These are phyloP conservation scores for Himalopsyche japonica DNA, from an alignment of 2,888 invertebrate species.

Conservation along the genomic window DNA sequence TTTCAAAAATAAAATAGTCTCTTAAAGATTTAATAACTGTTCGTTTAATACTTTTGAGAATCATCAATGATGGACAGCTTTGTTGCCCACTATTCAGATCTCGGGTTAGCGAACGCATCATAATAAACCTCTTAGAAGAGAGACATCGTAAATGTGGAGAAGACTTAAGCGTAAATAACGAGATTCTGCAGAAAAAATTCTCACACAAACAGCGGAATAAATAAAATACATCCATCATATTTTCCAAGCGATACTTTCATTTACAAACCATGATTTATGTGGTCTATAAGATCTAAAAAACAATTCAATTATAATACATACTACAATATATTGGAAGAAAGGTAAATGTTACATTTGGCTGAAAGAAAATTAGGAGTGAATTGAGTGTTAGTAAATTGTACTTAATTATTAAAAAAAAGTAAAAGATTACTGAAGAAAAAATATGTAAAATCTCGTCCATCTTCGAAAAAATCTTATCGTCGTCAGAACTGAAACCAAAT, in stretches of 20 bases:
- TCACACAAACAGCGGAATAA: background rate
- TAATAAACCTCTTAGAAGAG: background rate
- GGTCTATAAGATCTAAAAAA: too few relatives aligned
- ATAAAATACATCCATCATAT: background rate
- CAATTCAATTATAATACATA: too few relatives aligned
- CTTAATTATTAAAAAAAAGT: too few relatives aligned
- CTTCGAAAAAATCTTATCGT: too few relatives aligned
- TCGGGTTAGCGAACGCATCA: background rate
- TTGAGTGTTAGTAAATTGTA: too few relatives aligned
- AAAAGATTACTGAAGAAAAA: too few relatives aligned
- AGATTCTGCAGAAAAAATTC: background rate
- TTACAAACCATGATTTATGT: too few relatives aligned
- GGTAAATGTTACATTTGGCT: too few relatives aligned
- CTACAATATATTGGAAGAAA: too few relatives aligned
- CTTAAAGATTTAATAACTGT: background rate
- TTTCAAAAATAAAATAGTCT: background rate
- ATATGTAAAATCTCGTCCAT: too few relatives aligned
- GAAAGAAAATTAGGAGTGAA: too few relatives aligned
- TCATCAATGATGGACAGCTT: background rate
- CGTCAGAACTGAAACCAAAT: too few relatives aligned
- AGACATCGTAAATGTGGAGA: background rate
- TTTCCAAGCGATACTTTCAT: background rate
- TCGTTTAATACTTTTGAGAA: background rate
- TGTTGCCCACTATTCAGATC: background rate
- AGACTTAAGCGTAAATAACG: background rate